phyloP scores from a whole-genome alignment of 2,113 vertebrate genomes.

The Heterochromis multidens region DNA sequence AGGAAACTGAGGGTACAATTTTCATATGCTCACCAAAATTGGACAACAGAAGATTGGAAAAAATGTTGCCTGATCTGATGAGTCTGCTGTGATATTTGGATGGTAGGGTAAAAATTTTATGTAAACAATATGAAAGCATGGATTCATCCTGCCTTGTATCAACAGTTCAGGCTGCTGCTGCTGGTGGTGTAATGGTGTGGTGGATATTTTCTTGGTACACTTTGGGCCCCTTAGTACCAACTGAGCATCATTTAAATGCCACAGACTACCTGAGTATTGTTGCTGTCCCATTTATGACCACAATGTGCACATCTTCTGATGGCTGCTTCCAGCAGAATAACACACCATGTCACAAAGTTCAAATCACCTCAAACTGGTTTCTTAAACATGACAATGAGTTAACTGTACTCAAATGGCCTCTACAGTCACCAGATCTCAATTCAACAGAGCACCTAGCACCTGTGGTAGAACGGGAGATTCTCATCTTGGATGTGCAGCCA shows the following conservation, averaged over 20 bases:
- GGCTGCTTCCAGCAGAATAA: neutral
- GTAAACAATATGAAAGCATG: neutral
- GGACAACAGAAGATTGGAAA: neutral
- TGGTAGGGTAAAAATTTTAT: neutral
- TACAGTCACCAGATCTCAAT: neutral
- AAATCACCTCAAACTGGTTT: neutral
- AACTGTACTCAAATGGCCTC: neutral
- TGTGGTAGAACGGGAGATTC: neutral
- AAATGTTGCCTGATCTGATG: neutral
- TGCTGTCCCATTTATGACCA: neutral
- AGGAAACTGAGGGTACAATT: neutral
- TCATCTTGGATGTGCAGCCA: neutral
- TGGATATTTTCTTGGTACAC: too few species aligned
- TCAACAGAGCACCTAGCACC: neutral
- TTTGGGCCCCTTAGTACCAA: neutral
- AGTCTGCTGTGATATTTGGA: neutral
- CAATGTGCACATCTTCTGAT: neutral
- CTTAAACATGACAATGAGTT: neutral
- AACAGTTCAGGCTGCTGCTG: neutral
- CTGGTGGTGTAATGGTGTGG: neutral
- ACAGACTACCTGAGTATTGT: neutral
- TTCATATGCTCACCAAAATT: neutral
- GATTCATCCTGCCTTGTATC: neutral
- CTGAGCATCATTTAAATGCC: neutral
- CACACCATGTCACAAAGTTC: neutral